Percentiles rank a stretch among this genome's conserved stretches.
These are phyloP conservation scores for Aspidiotus rigidus DNA, from an alignment of 2,888 invertebrate species.

Conservation along the genomic window DNA sequence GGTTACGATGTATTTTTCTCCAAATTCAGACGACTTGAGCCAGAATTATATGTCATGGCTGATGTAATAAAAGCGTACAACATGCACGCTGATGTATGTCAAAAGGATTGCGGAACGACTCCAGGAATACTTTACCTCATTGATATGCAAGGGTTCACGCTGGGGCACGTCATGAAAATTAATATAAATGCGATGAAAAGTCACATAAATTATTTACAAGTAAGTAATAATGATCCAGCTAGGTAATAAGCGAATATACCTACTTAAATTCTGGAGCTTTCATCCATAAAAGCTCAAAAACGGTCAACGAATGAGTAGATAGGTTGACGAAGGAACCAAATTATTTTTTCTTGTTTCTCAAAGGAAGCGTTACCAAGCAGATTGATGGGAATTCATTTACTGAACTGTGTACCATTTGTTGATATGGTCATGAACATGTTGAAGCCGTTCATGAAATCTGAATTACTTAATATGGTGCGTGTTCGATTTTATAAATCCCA, in stretches of 20 bases:
- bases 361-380: conserved; percentile 36
- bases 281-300: neutral
- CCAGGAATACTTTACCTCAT: conserved; percentile 31
- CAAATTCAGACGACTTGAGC: conserved; percentile 24
- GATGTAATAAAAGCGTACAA: conserved; percentile 35
- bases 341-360: neutral
- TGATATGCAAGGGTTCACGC: conserved; percentile 35
- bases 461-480: conserved; percentile 35
- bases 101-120: conserved; percentile 34
- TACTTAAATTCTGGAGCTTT: neutral
- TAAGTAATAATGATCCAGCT: conserved; percentile 2
- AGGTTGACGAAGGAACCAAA: too few species aligned
- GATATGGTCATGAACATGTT: conserved; percentile 35
- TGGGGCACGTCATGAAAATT: conserved; percentile 34
- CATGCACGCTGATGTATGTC: conserved; percentile 34
- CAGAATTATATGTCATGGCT: conserved; percentile 33
- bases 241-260: neutral
- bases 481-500: neutral
- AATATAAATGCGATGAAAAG: conserved; percentile 35
- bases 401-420: conserved; percentile 35
- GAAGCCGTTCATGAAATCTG: conserved; percentile 37
- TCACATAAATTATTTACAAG: conserved; percentile 35
- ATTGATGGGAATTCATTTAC: conserved; percentile 35
- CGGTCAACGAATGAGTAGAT: neutral
- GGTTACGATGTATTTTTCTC: conserved; percentile 34